These are phyloP conservation scores for Anorthoa munda DNA, from an alignment of 2,888 invertebrate species.

Conservation along the genomic window DNA sequence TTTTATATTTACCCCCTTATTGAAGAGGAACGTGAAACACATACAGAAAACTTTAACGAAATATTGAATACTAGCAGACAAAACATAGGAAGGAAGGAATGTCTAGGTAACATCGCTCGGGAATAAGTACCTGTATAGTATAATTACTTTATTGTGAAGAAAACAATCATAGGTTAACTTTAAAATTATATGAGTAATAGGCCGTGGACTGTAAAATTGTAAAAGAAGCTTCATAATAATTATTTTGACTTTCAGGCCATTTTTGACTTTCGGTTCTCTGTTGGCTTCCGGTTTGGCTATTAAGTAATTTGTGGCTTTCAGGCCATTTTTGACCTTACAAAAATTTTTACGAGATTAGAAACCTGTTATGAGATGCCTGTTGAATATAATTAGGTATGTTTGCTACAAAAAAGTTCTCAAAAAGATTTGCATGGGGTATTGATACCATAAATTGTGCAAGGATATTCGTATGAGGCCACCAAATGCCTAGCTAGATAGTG, in stretches of 20 bases:
- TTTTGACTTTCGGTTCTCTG: background rate
- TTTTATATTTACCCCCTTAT: no score
- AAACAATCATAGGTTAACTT: conserved; percentile 48
- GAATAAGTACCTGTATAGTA: conserved; percentile 64
- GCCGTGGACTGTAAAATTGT: conserved; percentile 39
- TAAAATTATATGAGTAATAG: conserved; percentile 11
- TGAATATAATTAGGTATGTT: no score
- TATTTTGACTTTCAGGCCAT: background rate
- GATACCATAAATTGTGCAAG: background rate
- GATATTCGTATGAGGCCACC: background rate
- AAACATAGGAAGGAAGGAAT: conserved; percentile 3
- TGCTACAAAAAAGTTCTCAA: background rate
- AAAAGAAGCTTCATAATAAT: background rate
- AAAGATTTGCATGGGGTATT: background rate
- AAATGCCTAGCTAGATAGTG: conserved; percentile 54
- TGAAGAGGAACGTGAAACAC: no score
- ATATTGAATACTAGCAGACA: background rate
- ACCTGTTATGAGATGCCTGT: background rate
- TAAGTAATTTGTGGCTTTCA: background rate
- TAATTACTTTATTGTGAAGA: conserved; percentile 40
- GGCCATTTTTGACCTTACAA: background rate
- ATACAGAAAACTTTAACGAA: background rate
- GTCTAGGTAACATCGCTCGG: conserved; percentile 56
- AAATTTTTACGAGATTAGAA: background rate
- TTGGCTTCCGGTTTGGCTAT: background rate